Conservation (phyloP, 2,113 vertebrate species). For the Brachionichthys hirsutus region DNA sequence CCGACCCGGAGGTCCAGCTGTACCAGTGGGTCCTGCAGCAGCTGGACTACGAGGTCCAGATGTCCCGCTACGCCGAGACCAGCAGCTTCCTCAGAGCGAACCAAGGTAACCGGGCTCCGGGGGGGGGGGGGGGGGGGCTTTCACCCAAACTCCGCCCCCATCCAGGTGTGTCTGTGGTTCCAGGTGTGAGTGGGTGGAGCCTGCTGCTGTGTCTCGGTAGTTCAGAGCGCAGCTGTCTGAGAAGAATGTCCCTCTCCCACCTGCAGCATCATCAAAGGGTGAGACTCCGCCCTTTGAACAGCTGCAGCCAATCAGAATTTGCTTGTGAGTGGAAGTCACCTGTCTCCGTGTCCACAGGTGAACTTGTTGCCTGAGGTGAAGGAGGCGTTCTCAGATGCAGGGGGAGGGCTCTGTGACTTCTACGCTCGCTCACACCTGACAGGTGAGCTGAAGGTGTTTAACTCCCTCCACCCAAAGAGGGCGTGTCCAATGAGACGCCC, state of each 20-base stretch:
- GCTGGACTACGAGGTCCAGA: constrained; percentile 76
- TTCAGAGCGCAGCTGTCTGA: constrained; percentile 77
- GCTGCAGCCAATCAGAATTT: constrained; percentile 4
- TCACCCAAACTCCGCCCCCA: too few relatives aligned
- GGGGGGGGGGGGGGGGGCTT: too few relatives aligned
- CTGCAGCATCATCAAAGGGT: constrained; percentile 84
- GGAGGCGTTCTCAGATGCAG: constrained; percentile 84
- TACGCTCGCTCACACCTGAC: constrained; percentile 72
- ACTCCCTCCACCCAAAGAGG: too few relatives aligned
- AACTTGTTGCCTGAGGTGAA: constrained; percentile 84
- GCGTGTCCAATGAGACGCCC: too few relatives aligned
- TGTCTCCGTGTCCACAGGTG: constrained; percentile 76
- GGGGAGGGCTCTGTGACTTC: constrained; percentile 80
- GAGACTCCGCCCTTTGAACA: constrained; percentile 36
- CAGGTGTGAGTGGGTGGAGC: constrained; percentile 76
- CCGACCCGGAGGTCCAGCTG: constrained; percentile 73
- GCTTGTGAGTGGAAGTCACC: constrained; percentile 1
- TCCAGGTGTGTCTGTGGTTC: constrained; percentile 24
- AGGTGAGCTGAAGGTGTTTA: constrained; percentile 76
- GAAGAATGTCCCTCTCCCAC: constrained; percentile 71
- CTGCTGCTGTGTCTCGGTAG: constrained; percentile 85
- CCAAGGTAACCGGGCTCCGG: constrained; percentile 28
- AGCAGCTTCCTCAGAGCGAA: constrained; percentile 44
- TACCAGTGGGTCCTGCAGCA: constrained; percentile 80
- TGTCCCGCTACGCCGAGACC: constrained; percentile 71